phyloP scores from a whole-genome alignment of 2,888 invertebrate species.

The Meliscaeva auricollis region DNA sequence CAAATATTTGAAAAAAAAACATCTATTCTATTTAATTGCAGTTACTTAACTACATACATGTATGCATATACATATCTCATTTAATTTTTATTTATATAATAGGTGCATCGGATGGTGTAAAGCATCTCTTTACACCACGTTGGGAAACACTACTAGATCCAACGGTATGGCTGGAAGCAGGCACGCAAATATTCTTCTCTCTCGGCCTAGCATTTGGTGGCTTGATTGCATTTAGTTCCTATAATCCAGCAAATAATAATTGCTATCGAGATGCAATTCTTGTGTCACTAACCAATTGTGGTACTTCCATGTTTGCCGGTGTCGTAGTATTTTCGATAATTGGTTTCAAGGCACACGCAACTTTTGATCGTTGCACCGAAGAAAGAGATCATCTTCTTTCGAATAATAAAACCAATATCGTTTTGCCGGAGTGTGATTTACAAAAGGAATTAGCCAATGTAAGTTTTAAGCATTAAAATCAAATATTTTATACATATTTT shows the following conservation, averaged over 20 bases:
- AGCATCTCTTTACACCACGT: slow-evolving; percentile 95
- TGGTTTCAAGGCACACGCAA: slow-evolving; percentile 90
- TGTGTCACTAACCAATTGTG: slow-evolving; percentile 96
- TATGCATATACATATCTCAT: no score
- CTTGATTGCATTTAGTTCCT: slow-evolving; percentile 95
- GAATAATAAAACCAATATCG: slow-evolving; percentile 86
- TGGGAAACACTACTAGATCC: slow-evolving; percentile 96
- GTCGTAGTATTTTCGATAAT: slow-evolving; percentile 98
- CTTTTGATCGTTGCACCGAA: slow-evolving; percentile 82
- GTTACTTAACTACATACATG: no score
- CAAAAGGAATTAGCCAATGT: slow-evolving; percentile 95
- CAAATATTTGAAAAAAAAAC: no score
- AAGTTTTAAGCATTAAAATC: slow-evolving; percentile 83
- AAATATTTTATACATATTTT: not conserved
- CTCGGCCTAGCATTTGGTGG: slow-evolving; percentile 98
- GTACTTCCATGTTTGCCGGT: slow-evolving; percentile 98
- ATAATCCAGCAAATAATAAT: slow-evolving; percentile 98
- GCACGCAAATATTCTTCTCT: slow-evolving; percentile 98
- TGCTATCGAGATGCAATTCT: slow-evolving; percentile 96
- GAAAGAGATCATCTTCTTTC: slow-evolving; percentile 85
- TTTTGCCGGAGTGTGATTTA: slow-evolving; percentile 91
- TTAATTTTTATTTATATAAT: not conserved
- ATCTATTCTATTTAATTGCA: no score
- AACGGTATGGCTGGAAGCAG: slow-evolving; percentile 98
- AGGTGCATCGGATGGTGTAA: slow-evolving; percentile 89